A percentile compares a stretch with the other conserved stretches of the same genome.
Evolutionary conservation across 2,113 vertebrate genomes (phyloP).

Genomic region (Cyanistes caeruleus): DNA sequence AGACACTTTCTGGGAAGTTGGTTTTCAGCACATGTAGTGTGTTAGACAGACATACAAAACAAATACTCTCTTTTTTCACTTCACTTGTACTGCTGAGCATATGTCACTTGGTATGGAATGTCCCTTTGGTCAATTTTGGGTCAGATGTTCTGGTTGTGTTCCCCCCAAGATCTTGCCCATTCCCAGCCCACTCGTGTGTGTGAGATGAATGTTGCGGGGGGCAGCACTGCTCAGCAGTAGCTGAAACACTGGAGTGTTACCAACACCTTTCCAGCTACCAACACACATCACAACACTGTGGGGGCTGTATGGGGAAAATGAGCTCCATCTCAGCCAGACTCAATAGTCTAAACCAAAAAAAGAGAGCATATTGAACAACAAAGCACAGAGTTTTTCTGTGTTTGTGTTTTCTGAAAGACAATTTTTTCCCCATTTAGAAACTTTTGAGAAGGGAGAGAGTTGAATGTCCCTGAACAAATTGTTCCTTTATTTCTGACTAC

Average conservation of each 20-base stretch:
- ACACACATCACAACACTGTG: rapidly evolving
- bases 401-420: not conserved
- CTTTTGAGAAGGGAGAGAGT: not conserved
- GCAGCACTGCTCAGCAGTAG: rapidly evolving
- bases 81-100: not conserved
- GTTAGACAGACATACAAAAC: not conserved
- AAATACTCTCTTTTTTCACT: not conserved
- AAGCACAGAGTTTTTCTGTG: not conserved
- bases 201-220: rapidly evolving
- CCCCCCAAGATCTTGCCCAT: not conserved
- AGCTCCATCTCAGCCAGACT: not conserved
- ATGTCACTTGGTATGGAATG: too few relatives aligned
- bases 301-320: rapidly evolving
- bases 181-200: not conserved
- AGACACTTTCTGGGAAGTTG: not conserved
- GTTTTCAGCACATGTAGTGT: rapidly evolving
- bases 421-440: not conserved
- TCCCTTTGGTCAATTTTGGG: not conserved
- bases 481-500: not conserved
- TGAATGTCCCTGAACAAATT: not conserved
- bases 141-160: not conserved
- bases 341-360: not conserved
- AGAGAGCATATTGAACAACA: not conserved
- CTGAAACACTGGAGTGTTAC: rapidly evolving
- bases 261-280: not conserved